A percentile compares a stretch with the other conserved stretches of the same genome.
Evolutionary conservation across 2,113 vertebrate species (phyloP).

Genomic region (Dissostichus mawsoni): DNA sequence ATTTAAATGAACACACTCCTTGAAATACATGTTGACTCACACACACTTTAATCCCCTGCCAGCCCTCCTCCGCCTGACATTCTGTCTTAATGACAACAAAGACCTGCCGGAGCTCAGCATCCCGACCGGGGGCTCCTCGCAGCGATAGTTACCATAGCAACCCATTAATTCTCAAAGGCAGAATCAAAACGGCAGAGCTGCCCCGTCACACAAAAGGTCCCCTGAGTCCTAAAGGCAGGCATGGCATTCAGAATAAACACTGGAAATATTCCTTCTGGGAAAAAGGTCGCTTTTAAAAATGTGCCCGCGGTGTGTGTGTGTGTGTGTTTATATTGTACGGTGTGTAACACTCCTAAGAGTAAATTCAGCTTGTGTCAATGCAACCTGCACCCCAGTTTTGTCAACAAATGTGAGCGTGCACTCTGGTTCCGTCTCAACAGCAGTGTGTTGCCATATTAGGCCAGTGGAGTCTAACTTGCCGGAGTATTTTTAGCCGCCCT

Average conservation of each 20-base stretch:
- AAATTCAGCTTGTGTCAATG: constrained; percentile 30
- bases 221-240: constrained; percentile 33
- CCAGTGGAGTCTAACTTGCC: constrained; percentile 53
- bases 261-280: constrained; percentile 4
- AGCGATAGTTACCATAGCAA: constrained; percentile 70
- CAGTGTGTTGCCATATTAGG: constrained; percentile 79
- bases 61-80: constrained; percentile 63
- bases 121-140: constrained; percentile 42
- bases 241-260: constrained; percentile 46
- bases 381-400: constrained; percentile 44
- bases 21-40: constrained; percentile 38
- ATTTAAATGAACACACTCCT: constrained; percentile 13
- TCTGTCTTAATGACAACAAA: constrained; percentile 67
- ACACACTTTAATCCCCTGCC: constrained; percentile 48
- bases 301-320: neutral
- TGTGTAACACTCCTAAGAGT: constrained; percentile 13
- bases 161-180: constrained; percentile 72
- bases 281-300: neutral
- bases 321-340: too few relatives aligned
- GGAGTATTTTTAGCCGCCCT: constrained; percentile 80
- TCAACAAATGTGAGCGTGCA: constrained; percentile 54
- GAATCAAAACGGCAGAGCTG: constrained; percentile 41
- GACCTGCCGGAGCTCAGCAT: constrained; percentile 64
- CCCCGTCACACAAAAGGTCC: constrained; percentile 56
- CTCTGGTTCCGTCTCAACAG: constrained; percentile 14